Base-by-base conservation (phyloP, 2,113 vertebrate genomes). In the Empidonax traillii region DNA sequence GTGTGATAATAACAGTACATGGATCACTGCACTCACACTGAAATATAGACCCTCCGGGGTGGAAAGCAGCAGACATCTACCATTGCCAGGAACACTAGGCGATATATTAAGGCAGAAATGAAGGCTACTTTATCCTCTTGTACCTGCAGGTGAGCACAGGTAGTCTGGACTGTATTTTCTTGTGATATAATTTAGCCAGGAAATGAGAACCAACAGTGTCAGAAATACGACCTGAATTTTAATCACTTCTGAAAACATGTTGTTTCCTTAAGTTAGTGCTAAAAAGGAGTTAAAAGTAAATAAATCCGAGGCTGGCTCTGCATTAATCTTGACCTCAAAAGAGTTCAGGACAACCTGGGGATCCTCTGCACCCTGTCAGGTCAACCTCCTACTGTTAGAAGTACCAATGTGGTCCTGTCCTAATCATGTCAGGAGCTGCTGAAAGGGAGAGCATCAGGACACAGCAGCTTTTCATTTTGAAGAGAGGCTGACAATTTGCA, bases 1-100 rank as follows among this genome's bases (percentile, higher is more conserved):
- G 75, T 92, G 75, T 89, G 95, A 96, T 96, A 95, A 94, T 92
- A 97, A 82, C 84, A 91, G 84, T 81, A 39, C 86, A 95, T 83
- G 95, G 96, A 97, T 96, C 96, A 95, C 91, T 68, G 88, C 93
- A 74, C 86, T 92, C 80, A 19, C 4, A 4, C 61, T 95, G 93
- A 97, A 95, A 93, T 96, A 95, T 77, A 67, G 81, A 93, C 68
- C 90, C 88, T 95, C 86, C 68, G 85, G 86, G 84, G 53, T 84
- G 90, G 88, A 95, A 96, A 73, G 68, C 49, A 84, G 86, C 83
- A 94, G 62, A 67, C 75, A 88, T 92, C 91, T 93, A 93, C 82
- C 66, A 85, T 80, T 94, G 78, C 55, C 55, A 95, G 84, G 44
- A 89, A 67, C 58, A 46, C 31, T 73, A 2, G n/a, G 31, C 8